phyloP scores from a whole-genome alignment of 1,140 invertebrate genomes.

The Polypedilum pembai region DNA sequence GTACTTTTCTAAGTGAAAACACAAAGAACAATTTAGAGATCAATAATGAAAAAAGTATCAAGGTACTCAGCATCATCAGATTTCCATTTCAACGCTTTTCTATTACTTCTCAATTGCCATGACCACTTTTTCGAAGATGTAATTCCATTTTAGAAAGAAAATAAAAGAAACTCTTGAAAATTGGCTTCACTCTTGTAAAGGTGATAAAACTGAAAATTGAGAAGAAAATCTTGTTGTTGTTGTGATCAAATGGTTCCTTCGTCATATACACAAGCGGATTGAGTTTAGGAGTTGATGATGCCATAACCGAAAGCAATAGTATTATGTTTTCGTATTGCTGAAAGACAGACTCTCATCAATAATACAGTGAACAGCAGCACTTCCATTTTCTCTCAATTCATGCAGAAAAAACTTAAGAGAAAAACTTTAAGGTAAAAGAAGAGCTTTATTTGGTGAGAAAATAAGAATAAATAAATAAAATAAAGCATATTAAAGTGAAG shows the following conservation, averaged over 20 bases:
- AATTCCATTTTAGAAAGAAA: too few species aligned
- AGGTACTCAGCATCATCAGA: constrained; percentile 5
- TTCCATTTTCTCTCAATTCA: neutral
- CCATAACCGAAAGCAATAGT: too few species aligned
- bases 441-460: constrained; percentile 9
- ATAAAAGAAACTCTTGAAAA: neutral
- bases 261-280: neutral
- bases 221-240: neutral
- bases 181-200: constrained; percentile 3
- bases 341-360: constrained; percentile 12
- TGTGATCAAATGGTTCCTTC: neutral
- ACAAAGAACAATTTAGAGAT: neutral
- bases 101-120: neutral
- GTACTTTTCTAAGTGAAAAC: neutral
- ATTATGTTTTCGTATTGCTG: neutral
- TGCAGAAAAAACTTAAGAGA: neutral
- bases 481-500: neutral
- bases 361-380: neutral
- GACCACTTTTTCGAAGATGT: neutral
- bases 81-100: constrained; percentile 12
- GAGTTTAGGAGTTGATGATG: neutral
- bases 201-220: constrained; percentile 9
- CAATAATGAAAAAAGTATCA: neutral
- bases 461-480: neutral
- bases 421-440: neutral